Percentiles rank a stretch among this genome's conserved stretches.
Conservation (phyloP, 1,140 invertebrate genomes). For the Carposina sasakii region DNA sequence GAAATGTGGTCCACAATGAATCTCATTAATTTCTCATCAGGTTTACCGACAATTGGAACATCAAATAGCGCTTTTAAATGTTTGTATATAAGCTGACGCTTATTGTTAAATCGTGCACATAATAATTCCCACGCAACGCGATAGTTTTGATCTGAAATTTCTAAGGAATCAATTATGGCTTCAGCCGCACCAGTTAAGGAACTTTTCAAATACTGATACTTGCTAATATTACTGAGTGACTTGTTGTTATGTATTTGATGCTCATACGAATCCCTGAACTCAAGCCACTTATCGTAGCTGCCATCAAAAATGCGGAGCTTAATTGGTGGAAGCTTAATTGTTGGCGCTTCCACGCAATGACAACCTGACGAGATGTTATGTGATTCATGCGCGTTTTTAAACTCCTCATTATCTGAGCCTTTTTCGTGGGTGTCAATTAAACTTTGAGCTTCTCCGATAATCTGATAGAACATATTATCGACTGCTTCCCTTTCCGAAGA, state of each 20-base stretch:
- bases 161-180: conserved; percentile 10
- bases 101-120: conserved; percentile 11
- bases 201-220: conserved; percentile 15
- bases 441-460: too few species aligned
- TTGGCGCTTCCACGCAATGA: too few species aligned
- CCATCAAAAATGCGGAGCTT: conserved; percentile 13
- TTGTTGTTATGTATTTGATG: conserved; percentile 4
- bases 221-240: conserved; percentile 8
- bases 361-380: too few species aligned
- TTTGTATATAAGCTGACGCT: conserved; percentile 12
- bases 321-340: conserved; percentile 17
- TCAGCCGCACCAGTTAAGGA: conserved; percentile 5
- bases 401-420: too few species aligned
- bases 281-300: conserved; percentile 1
- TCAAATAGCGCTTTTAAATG: conserved; percentile 11
- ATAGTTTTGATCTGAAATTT: conserved; percentile 12
- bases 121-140: conserved; percentile 12
- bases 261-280: conserved; percentile 1
- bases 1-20: conserved; percentile 1
- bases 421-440: too few species aligned
- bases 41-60: background rate
- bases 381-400: too few species aligned
- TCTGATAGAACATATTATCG: too few species aligned
- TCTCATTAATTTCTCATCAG: conserved; percentile 2
- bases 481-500: too few species aligned